Conservation (phyloP, 2,113 vertebrate genomes). For the Callipepla californica region DNA sequence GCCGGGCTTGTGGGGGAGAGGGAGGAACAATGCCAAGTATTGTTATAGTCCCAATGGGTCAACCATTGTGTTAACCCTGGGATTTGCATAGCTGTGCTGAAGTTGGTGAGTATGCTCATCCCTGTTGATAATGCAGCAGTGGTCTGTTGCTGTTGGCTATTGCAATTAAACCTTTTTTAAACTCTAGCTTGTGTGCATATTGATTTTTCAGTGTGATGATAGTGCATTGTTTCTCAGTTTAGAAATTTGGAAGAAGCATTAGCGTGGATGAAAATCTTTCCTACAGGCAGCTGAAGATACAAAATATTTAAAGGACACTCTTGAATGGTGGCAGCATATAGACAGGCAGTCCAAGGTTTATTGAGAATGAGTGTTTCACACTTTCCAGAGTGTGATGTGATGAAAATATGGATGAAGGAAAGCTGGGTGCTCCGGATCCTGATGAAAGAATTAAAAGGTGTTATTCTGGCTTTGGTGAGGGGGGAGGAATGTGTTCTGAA, state of each 20-base stretch:
- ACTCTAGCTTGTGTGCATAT: background rate
- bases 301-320: fast-evolving
- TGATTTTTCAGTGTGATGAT: background rate
- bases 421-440: background rate
- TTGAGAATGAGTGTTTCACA: background rate
- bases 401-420: background rate
- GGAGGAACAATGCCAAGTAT: background rate
- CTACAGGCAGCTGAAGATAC: background rate
- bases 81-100: too few relatives aligned
- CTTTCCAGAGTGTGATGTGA: background rate
- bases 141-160: too few relatives aligned
- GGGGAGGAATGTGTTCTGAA: background rate
- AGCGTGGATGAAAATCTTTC: background rate
- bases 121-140: background rate
- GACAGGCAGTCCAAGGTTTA: background rate
- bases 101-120: background rate
- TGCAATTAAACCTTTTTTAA: background rate
- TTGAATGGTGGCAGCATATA: background rate
- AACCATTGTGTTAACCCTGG: background rate
- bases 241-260: background rate
- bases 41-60: too few relatives aligned
- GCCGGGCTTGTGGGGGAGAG: background rate
- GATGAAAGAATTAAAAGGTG: background rate
- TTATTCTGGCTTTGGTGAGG: background rate
- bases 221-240: background rate